Evolutionary conservation across 2,113 vertebrate genomes (phyloP), one percentile per base, ranked within the genome.

Genomic region (Pholis gunnellus): DNA sequence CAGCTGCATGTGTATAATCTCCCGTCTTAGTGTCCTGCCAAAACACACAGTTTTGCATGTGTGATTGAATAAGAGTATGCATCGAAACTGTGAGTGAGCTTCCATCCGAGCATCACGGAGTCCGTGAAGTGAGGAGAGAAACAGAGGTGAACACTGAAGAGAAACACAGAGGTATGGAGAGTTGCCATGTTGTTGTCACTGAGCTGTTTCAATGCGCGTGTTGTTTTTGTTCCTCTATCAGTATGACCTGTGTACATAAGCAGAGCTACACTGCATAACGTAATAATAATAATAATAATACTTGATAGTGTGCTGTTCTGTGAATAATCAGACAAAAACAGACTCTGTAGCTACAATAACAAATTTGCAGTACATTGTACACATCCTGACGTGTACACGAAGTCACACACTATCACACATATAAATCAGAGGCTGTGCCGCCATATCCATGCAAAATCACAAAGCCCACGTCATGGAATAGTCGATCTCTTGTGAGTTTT

Each of bases 1-100:
- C 89, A 93, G 89, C 82, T 78, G 78, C 75, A 84, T 85, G 84
- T 70, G 81, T 88, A 84, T 92, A 94, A 95, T 95, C 89, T 89
- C 56, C 36, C n/a, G 84, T 89, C 86, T 92, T 85, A 56, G 82
- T 86, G 88, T 87, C 86, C 87, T 93, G 92, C 93, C 93, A 94
- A 89, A 86, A 80, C 63, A 84, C 74, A 89, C 78, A 86, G 67
- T 87, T 89, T 78, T 84, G 57, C 57, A 78, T 81, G 60, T 75
- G 84, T 73, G 78, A 81, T 69, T 84, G 73, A 68, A 72, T 72
- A 81, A 77, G 73, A 48, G 54, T 56, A 74, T 76, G 79, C 48
- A 76, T 65, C 60, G 44, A 82, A 79, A 75, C 38, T 81, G 31
- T 20, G 69, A 78, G 54, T 57, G 61, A 75, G 64, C 69, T 59